Percentiles rank a stretch among this genome's conserved stretches.
These are phyloP conservation scores for Microplitis manilae DNA, from an alignment of 2,888 invertebrate genomes.

Conservation along the genomic window DNA sequence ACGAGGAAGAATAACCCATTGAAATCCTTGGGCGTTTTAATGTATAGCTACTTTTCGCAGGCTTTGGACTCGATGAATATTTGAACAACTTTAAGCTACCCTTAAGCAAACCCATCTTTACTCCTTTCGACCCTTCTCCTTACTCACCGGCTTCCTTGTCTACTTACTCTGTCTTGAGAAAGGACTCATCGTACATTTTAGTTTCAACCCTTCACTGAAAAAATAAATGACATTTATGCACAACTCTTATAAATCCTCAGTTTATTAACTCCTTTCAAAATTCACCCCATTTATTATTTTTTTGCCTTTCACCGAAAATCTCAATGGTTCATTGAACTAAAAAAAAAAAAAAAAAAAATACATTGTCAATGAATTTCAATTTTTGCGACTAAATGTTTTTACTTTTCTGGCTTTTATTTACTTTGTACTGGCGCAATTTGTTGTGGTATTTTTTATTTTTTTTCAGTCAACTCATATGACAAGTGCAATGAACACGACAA, in stretches of 20 bases:
- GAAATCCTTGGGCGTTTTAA: slow-evolving; percentile 19
- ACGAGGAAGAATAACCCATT: slow-evolving; percentile 7
- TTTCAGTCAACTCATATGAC: slow-evolving; percentile 28
- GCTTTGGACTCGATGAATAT: slow-evolving; percentile 14
- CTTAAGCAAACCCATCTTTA: slow-evolving; percentile 20
- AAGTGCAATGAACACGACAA: slow-evolving; percentile 9
- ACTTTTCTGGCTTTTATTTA: not conserved
- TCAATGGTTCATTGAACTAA: not conserved
- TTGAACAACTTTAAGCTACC: slow-evolving; percentile 27
- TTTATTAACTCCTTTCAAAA: not conserved
- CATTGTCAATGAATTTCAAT: not conserved
- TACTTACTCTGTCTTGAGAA: not conserved
- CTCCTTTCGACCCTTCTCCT: slow-evolving; percentile 7
- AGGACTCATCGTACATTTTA: slow-evolving; percentile 7
- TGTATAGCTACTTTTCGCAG: slow-evolving; percentile 17
- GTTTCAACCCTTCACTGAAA: slow-evolving; percentile 7
- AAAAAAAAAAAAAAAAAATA: not conserved
- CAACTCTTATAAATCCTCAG: not conserved
- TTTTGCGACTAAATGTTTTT: not conserved
- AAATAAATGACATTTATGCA: slow-evolving; percentile 10
- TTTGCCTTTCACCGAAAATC: not conserved
- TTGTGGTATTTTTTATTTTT: slow-evolving; percentile 10
- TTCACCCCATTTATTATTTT: not conserved
- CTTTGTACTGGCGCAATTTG: not conserved
- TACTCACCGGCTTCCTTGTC: not conserved